A percentile compares a stretch with the other conserved stretches of the same genome.
phyloP scores from a whole-genome alignment of 2,888 invertebrate genomes.

The Macrophya alboannulata region DNA sequence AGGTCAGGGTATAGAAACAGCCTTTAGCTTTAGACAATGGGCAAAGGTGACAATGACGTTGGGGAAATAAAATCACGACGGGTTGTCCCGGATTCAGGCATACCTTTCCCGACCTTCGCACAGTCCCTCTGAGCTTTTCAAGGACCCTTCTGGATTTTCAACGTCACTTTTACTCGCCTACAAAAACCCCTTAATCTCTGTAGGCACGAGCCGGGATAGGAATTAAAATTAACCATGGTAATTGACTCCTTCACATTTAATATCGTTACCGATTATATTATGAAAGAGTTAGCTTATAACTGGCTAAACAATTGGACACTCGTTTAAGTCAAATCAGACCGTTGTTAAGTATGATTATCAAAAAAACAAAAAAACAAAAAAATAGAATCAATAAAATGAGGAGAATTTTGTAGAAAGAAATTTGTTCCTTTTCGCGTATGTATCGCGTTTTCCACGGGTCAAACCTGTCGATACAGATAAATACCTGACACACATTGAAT shows the following conservation, averaged over 20 bases:
- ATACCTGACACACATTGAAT: constrained; percentile 22
- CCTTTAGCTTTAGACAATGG: constrained; percentile 19
- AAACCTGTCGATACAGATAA: neutral
- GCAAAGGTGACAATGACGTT: constrained; percentile 40
- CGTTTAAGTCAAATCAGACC: neutral
- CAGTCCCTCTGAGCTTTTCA: constrained; percentile 10
- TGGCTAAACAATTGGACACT: neutral
- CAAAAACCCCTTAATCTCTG: constrained; percentile 16
- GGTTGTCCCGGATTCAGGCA: constrained; percentile 18
- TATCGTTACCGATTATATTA: neutral
- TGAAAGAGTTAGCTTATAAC: neutral
- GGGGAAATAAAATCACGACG: constrained; percentile 27
- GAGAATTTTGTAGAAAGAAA: neutral
- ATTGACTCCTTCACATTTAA: neutral
- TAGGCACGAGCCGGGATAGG: neutral
- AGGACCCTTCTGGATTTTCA: constrained; percentile 24
- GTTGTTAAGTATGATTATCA: neutral
- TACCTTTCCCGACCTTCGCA: neutral
- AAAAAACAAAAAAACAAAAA: too few species aligned
- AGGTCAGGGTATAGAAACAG: constrained; percentile 15
- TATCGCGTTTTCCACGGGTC: neutral
- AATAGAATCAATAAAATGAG: neutral
- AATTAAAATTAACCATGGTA: constrained; percentile 8
- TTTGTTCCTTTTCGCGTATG: neutral
- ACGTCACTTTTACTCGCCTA: constrained; percentile 26